Percentiles rank a stretch among this genome's conserved stretches.
Evolutionary conservation across 2,113 vertebrate species (phyloP).

Genomic region (Coptodon bakossiorum): DNA sequence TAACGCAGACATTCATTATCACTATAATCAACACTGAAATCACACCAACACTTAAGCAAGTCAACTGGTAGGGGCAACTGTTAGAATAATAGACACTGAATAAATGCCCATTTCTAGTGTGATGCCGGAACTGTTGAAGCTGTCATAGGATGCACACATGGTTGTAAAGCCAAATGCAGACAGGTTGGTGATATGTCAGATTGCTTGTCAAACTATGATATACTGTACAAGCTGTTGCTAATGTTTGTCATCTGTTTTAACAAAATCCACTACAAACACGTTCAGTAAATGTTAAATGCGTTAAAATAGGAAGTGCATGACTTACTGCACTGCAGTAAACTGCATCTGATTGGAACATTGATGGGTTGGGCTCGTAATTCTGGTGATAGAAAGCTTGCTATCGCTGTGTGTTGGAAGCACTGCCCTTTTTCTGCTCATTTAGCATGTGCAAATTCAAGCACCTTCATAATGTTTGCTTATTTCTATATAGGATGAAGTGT

Average conservation of each 20-base stretch:
- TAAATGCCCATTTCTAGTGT: neutral
- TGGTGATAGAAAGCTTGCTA: neutral
- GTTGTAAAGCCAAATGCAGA: neutral
- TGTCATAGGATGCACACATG: neutral
- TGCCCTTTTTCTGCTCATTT: neutral
- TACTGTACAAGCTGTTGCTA: neutral
- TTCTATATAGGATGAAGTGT: neutral
- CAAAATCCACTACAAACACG: neutral
- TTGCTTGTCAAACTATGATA: neutral
- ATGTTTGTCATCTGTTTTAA: neutral
- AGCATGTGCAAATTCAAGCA: neutral
- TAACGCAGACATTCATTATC: neutral
- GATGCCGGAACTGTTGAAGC: neutral
- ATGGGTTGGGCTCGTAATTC: neutral
- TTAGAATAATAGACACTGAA: neutral
- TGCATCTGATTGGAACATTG: neutral
- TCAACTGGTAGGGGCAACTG: neutral
- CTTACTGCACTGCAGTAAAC: neutral
- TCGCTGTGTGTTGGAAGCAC: neutral
- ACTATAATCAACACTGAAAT: neutral
- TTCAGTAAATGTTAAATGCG: neutral
- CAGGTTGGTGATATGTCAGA: neutral
- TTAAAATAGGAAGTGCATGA: neutral
- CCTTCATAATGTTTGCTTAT: neutral
- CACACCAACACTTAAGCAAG: neutral